Percentiles rank a stretch among this genome's conserved stretches.
These are phyloP conservation scores for Apostichopus parvimensis DNA, from an alignment of 35 echinoderm and acorn worm genomes.

Conservation along the genomic window DNA sequence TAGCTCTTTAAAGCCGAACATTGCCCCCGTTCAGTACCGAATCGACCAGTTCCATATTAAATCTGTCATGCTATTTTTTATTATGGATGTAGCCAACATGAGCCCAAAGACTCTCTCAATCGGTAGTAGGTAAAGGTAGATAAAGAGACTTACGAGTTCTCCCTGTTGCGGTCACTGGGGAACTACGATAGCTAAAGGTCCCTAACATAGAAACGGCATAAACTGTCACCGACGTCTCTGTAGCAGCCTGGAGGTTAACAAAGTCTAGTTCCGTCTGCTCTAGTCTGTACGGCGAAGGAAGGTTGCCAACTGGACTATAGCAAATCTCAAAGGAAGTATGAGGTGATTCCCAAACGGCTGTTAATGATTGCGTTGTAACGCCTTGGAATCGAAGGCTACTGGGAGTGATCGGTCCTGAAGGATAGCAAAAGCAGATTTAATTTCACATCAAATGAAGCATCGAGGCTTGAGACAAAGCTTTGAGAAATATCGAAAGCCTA, in stretches of 20 bases:
- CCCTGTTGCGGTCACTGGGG: neutral
- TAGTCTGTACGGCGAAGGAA: neutral
- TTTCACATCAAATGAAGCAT: too few relatives aligned
- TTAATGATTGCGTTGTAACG: neutral
- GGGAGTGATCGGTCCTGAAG: constrained; percentile 25
- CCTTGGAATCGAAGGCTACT: neutral
- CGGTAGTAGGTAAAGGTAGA: neutral
- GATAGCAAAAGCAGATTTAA: neutral
- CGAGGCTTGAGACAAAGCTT: too few relatives aligned
- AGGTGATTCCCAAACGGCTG: constrained; percentile 14
- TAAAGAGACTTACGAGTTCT: constrained; percentile 10
- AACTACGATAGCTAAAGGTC: constrained; percentile 2
- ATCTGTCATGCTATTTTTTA: too few relatives aligned
- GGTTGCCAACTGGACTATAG: constrained; percentile 6
- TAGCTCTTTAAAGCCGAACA: too few relatives aligned
- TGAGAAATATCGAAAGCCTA: too few relatives aligned
- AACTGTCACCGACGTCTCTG: neutral
- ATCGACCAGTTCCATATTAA: too few relatives aligned
- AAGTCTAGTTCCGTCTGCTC: neutral
- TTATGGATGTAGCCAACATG: too few relatives aligned
- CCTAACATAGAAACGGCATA: neutral
- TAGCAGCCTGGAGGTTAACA: neutral
- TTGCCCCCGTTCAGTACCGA: too few relatives aligned
- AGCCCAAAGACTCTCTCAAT: neutral
- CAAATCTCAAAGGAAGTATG: constrained; percentile 12